phyloP scores from a whole-genome alignment of 92 coral and sea anemone species.

The Palythoa caribaeorum region DNA sequence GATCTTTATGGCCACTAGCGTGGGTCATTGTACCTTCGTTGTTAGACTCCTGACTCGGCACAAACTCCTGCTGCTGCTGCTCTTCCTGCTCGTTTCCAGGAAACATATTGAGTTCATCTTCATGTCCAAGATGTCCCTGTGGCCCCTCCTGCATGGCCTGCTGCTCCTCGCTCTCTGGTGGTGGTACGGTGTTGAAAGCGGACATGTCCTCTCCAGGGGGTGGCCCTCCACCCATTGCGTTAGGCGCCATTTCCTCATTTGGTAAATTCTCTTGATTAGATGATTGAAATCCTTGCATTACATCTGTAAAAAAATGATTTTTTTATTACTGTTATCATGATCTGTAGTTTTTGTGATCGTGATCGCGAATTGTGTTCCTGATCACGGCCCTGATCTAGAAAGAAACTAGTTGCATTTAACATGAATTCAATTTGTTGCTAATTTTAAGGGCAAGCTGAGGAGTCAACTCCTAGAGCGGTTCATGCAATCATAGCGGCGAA shows the following conservation, averaged over 20 bases:
- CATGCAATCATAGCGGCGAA: too few species aligned
- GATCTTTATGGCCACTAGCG: too few species aligned
- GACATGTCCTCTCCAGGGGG: neutral
- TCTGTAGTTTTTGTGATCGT: neutral
- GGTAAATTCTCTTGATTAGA: conserved; percentile 24
- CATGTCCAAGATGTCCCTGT: conserved; percentile 36
- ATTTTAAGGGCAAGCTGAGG: too few species aligned
- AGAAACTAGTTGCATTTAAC: neutral
- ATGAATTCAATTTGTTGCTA: too few species aligned
- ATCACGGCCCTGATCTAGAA: neutral
- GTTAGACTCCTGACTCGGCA: conserved; percentile 16
- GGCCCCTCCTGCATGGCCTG: conserved; percentile 51
- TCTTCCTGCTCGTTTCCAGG: conserved; percentile 21
- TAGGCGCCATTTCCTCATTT: conserved; percentile 15
- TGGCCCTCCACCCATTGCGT: conserved; percentile 1
- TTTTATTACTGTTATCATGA: neutral
- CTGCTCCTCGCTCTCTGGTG: conserved; percentile 39
- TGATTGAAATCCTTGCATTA: conserved; percentile 32
- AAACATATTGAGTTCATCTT: conserved; percentile 26
- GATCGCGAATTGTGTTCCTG: neutral
- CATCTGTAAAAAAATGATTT: neutral
- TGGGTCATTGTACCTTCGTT: conserved; percentile 16
- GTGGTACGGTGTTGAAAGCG: conserved; percentile 14
- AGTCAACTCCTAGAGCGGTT: too few species aligned
- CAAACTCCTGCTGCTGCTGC: conserved; percentile 35